Conservation (phyloP, 2,888 invertebrate genomes). For the Trisateles emortualis region DNA sequence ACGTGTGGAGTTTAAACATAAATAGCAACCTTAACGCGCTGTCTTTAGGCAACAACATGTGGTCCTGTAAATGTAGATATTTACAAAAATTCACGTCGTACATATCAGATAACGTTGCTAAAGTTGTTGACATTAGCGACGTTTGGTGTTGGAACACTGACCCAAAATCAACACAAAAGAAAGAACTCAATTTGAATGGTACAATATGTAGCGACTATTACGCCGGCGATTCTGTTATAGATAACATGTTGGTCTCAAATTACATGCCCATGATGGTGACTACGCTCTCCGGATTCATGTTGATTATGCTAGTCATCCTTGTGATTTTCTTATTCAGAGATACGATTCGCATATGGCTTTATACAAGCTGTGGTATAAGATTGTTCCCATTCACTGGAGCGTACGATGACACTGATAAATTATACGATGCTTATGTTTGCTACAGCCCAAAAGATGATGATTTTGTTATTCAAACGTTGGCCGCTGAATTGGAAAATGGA, state of each 20-base stretch:
- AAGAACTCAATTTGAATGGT: slow-evolving; percentile 93
- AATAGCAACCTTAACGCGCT: slow-evolving; percentile 90
- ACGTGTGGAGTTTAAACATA: slow-evolving; percentile 90
- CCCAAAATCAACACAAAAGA: slow-evolving; percentile 89
- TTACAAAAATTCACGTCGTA: slow-evolving; percentile 93
- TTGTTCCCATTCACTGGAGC: slow-evolving; percentile 91
- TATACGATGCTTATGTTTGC: slow-evolving; percentile 97
- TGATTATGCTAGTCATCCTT: slow-evolving; percentile 91
- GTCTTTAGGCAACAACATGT: slow-evolving; percentile 93
- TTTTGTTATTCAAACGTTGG: slow-evolving; percentile 95
- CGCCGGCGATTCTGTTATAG: slow-evolving; percentile 93
- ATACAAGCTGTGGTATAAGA: slow-evolving; percentile 94
- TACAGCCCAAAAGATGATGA: slow-evolving; percentile 97
- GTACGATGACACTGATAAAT: slow-evolving; percentile 93
- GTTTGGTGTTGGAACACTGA: slow-evolving; percentile 93
- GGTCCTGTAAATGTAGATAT: slow-evolving; percentile 97
- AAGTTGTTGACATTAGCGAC: slow-evolving; percentile 91
- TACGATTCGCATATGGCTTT: slow-evolving; percentile 95
- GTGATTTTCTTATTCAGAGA: slow-evolving; percentile 95
- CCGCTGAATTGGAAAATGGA: slow-evolving; percentile 94
- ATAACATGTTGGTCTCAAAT: slow-evolving; percentile 93
- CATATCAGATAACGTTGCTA: slow-evolving; percentile 92
- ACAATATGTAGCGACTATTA: slow-evolving; percentile 95
- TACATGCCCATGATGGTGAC: slow-evolving; percentile 94
- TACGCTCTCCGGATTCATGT: slow-evolving; percentile 91